These are phyloP conservation scores for Boloria euphrosyne DNA, from an alignment of 2,888 invertebrate genomes.

Conservation along the genomic window DNA sequence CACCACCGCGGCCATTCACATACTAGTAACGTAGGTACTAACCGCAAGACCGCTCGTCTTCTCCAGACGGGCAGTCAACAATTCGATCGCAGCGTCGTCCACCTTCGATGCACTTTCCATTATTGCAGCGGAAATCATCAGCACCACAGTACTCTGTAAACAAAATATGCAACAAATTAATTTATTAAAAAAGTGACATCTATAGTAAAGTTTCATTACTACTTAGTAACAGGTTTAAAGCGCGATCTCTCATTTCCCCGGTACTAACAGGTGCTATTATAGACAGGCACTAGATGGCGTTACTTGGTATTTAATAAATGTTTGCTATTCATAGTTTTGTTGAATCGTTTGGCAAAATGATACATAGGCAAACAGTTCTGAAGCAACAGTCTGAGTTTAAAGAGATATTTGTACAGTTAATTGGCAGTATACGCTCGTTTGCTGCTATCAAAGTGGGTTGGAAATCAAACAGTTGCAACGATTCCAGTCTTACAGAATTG, in stretches of 20 bases:
- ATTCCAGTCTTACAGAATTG: too few species aligned
- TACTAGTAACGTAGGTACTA: constrained; percentile 40
- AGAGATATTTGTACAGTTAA: constrained; percentile 38
- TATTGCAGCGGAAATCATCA: constrained; percentile 79
- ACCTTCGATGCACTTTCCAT: constrained; percentile 81
- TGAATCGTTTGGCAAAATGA: constrained; percentile 21
- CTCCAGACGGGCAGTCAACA: constrained; percentile 82
- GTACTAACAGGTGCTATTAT: background rate
- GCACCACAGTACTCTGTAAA: constrained; percentile 63
- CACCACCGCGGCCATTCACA: background rate
- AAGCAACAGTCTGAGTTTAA: constrained; percentile 27
- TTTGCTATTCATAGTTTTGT: constrained; percentile 15
- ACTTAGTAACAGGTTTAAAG: background rate
- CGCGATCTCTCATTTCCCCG: background rate
- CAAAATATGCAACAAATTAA: constrained; percentile 43
- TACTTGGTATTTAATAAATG: background rate
- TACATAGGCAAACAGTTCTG: constrained; percentile 22
- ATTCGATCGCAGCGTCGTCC: constrained; percentile 82
- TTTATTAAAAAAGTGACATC: background rate
- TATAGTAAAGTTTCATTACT: background rate
- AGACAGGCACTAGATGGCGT: constrained; percentile 14
- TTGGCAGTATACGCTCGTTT: constrained; percentile 31
- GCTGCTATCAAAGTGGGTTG: constrained; percentile 24
- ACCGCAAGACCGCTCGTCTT: constrained; percentile 85
- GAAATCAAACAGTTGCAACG: constrained; percentile 15